Conservation (phyloP, 2,888 invertebrate species). For the Bedellia somnulentella region DNA sequence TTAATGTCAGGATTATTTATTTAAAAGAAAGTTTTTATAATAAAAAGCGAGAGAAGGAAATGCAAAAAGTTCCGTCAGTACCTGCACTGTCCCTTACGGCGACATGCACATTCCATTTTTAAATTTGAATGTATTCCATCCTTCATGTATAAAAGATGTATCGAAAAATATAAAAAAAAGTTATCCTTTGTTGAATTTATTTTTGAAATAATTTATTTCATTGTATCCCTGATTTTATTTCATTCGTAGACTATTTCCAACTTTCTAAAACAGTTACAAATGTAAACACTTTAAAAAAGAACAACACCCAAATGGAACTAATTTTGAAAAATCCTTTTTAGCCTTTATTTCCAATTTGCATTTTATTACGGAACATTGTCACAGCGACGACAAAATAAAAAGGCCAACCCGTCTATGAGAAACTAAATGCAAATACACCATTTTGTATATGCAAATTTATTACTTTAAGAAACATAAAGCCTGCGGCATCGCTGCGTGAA, state of each 20-base stretch:
- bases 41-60: constrained; percentile 58
- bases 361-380: constrained; percentile 23
- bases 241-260: too few relatives aligned
- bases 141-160: too few relatives aligned
- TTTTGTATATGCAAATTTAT: constrained; percentile 49
- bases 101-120: constrained; percentile 48
- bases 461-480: constrained; percentile 24
- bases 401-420: constrained; percentile 26
- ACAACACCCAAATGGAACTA: too few relatives aligned
- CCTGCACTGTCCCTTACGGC: constrained; percentile 49
- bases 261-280: too few relatives aligned
- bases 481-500: constrained; percentile 23
- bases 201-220: too few relatives aligned
- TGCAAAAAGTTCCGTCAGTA: constrained; percentile 48
- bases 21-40: constrained; percentile 61
- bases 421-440: constrained; percentile 41
- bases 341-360: constrained; percentile 9
- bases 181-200: too few relatives aligned
- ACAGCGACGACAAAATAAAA: constrained; percentile 22
- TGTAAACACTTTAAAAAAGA: too few relatives aligned
- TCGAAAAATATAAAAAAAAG: too few relatives aligned
- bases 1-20: constrained; percentile 53
- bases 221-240: too few relatives aligned
- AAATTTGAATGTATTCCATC: too few relatives aligned
- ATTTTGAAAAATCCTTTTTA: not conserved